Percentiles rank a stretch among this genome's conserved stretches.
phyloP scores from a whole-genome alignment of 1,140 invertebrate genomes.

The Akabosia matsudoensis region DNA sequence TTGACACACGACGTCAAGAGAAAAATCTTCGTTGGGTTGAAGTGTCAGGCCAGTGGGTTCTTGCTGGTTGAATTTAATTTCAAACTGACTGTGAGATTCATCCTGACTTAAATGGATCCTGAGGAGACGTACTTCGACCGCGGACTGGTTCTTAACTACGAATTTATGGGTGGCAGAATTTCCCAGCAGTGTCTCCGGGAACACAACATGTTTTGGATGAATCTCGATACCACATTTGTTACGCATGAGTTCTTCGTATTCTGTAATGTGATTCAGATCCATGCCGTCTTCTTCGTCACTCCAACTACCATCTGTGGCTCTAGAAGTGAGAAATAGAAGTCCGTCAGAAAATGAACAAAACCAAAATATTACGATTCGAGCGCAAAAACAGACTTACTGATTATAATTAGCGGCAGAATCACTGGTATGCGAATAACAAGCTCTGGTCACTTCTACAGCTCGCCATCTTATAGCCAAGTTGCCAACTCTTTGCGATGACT shows the following conservation, averaged over 20 bases:
- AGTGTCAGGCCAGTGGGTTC: conserved; percentile 42
- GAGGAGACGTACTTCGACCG: background rate
- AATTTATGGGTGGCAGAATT: background rate
- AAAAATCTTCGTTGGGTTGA: conserved; percentile 48
- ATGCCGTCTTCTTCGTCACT: too few relatives aligned
- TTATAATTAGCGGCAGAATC: too few relatives aligned
- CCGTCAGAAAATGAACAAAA: too few relatives aligned
- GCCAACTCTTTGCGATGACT: conserved; percentile 15
- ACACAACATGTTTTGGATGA: conserved; percentile 5
- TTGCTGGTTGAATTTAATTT: background rate
- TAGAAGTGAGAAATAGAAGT: too few relatives aligned
- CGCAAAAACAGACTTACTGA: too few relatives aligned
- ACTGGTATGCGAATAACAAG: conserved; percentile 27
- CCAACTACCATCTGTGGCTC: too few relatives aligned
- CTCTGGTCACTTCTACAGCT: conserved; percentile 16
- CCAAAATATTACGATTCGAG: too few relatives aligned
- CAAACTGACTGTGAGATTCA: conserved; percentile 26
- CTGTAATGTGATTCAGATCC: too few relatives aligned
- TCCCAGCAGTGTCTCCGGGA: conserved; percentile 27
- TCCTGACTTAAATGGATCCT: conserved; percentile 1
- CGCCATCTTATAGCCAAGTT: conserved; percentile 36
- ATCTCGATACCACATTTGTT: conserved; percentile 26
- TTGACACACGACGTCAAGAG: conserved; percentile 53
- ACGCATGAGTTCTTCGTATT: too few relatives aligned
- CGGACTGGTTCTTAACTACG: conserved; percentile 9